phyloP scores from a whole-genome alignment of 2,113 vertebrate species.

The Telmatochromis bifrenatus region DNA sequence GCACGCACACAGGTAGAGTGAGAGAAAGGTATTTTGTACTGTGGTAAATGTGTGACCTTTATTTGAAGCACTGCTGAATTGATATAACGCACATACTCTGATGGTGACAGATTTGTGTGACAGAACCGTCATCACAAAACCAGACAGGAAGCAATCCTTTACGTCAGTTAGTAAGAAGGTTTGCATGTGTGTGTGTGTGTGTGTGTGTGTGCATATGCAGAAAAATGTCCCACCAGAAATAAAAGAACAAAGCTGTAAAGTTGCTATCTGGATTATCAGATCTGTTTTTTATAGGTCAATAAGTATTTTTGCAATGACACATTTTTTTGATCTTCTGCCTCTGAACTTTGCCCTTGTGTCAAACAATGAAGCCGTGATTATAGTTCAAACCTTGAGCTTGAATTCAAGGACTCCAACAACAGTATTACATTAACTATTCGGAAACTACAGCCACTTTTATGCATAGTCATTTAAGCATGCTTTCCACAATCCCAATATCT shows the following conservation, averaged over 20 bases:
- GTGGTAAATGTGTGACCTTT: conserved; percentile 17
- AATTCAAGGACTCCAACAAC: neutral
- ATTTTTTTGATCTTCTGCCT: neutral
- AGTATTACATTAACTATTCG: neutral
- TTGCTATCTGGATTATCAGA: neutral
- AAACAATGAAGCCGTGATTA: neutral
- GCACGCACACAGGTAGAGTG: neutral
- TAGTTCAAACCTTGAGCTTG: neutral
- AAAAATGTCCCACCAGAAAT: neutral
- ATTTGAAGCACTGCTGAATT: neutral
- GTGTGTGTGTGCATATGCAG: neutral
- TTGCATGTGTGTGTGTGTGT: neutral
- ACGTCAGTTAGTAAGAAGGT: neutral
- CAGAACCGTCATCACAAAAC: neutral
- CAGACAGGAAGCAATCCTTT: conserved; percentile 23
- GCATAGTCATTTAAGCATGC: neutral
- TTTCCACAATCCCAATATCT: neutral
- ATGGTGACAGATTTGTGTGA: neutral
- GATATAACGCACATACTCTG: neutral
- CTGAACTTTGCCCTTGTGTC: neutral
- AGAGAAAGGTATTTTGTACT: neutral
- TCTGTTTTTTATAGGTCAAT: neutral
- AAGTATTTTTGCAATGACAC: neutral
- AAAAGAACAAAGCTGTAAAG: neutral
- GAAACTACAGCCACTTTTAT: neutral